Evolutionary conservation across 2,888 invertebrate species (phyloP), one percentile per base, ranked within the genome.

Genomic region (Antheraea assamensis): DNA sequence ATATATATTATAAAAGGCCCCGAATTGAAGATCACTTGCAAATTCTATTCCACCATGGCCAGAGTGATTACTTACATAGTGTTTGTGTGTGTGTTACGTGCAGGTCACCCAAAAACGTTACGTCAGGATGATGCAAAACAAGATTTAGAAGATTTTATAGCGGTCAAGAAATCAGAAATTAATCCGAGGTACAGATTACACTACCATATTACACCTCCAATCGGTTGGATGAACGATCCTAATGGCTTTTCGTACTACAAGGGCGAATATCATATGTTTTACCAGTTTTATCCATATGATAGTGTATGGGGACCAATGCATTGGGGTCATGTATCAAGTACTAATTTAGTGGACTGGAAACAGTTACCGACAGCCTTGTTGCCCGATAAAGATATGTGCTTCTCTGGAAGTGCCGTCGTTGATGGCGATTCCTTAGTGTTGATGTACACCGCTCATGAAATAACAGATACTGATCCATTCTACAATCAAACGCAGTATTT

Each of bases 211-310:
- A 82, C 87, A 0, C 90, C 91, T 0, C 94, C 93, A 0, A 92
- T 93, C 0, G 95, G 95, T 21, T 95, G 95, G 95, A 92, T 95
- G 83, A 95, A 95, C 78, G 95, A 95, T 74, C 95, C 95, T 0
- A 95, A 95, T 75, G 95, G 95, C 13, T 93, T 95, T 80, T 91
- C 94, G 0, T 94, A 86, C 78, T 93, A 89, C 81, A 90, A 93
- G 68, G 95, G 94, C 24, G 87, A 92, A 78, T 95, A 92, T 75
- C 95, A 95, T 77, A 81, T 95, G 0, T 95, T 95, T 82, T 95
- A 93, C 78, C 95, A 95, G 80, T 94, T 90, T 76, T 93, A 95
- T 77, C 95, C 95, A 0, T 91, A 93, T 73, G 90, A 89, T 52
- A 88, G 91, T 31, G 79, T 83, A 0, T 93, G 92, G 92, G 94